Percentiles rank a stretch among this genome's conserved stretches.
Evolutionary conservation across 2,797 vertebrate species (phyloP).

Genomic region (Fringilla coelebs): DNA sequence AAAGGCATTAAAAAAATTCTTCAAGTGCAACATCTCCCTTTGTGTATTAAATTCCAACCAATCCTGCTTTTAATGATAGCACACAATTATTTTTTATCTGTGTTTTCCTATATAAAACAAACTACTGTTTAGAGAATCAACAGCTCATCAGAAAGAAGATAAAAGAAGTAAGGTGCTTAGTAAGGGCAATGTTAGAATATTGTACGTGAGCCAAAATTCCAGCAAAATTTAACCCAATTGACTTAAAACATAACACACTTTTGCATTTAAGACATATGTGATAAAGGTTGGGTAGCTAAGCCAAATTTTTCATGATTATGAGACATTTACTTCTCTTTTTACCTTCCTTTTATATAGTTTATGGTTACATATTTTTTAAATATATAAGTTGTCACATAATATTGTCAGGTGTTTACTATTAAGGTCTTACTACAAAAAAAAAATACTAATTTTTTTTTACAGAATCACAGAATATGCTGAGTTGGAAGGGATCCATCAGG

Average conservation of each 20-base stretch:
- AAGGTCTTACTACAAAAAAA: neutral
- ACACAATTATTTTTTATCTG: neutral
- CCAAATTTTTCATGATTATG: neutral
- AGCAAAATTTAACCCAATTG: neutral
- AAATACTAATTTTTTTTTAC: neutral
- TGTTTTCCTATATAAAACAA: neutral
- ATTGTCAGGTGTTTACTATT: neutral
- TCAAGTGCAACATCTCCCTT: neutral
- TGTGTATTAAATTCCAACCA: neutral
- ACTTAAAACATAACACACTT: neutral
- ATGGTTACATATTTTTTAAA: neutral
- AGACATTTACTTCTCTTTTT: neutral
- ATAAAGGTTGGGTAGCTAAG: neutral
- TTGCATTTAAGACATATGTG: neutral
- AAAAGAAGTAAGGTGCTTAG: neutral
- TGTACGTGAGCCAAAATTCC: neutral
- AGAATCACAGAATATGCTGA: neutral
- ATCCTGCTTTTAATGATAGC: rapidly evolving
- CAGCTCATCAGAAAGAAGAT: neutral
- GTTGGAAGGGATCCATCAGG: neutral
- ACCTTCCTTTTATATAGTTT: neutral
- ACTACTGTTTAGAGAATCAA: neutral
- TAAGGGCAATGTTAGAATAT: neutral
- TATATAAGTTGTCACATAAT: neutral
- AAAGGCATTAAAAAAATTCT: neutral